Percentiles rank a stretch among this genome's conserved stretches.
These are phyloP conservation scores for Ceratoteleas bidentatus DNA, from an alignment of 1,140 invertebrate species.

Conservation along the genomic window DNA sequence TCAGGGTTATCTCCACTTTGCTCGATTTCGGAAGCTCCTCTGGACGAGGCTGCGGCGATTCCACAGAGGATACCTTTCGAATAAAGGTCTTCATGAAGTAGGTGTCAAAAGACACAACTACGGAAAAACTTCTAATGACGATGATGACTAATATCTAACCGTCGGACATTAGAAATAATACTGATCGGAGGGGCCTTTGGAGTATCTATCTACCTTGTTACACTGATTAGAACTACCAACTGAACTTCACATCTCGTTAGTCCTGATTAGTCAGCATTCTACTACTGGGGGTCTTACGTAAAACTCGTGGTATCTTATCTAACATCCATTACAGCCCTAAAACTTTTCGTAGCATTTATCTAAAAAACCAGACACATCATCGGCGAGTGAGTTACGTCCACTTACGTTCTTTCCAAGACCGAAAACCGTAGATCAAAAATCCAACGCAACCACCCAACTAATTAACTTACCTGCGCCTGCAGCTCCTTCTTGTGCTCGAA, in stretches of 20 bases:
- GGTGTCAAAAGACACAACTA: too few relatives aligned
- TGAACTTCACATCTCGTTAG: conserved; percentile 19
- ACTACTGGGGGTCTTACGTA: conserved; percentile 42
- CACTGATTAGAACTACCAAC: conserved; percentile 15
- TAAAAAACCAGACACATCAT: conserved; percentile 35
- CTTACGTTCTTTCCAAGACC: neutral
- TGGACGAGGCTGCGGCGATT: conserved; percentile 35
- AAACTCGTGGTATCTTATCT: conserved; percentile 27
- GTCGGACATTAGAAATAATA: conserved; percentile 35
- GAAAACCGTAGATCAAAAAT: neutral
- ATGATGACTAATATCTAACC: conserved; percentile 32
- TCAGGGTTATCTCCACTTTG: conserved; percentile 85
- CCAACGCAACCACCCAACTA: neutral
- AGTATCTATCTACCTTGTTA: conserved; percentile 6
- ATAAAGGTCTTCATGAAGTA: neutral
- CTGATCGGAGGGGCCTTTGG: neutral
- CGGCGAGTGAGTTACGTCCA: conserved; percentile 2
- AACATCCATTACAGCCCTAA: conserved; percentile 33
- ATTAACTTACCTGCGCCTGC: conserved; percentile 65
- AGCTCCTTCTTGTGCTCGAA: conserved; percentile 71
- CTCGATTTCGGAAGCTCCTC: conserved; percentile 79
- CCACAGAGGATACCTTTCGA: conserved; percentile 49
- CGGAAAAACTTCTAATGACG: neutral
- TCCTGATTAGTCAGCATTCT: conserved; percentile 20
- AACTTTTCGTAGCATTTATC: conserved; percentile 26